Evolutionary conservation across 2,797 vertebrate genomes (phyloP).

Genomic region (Tapirus indicus): DNA sequence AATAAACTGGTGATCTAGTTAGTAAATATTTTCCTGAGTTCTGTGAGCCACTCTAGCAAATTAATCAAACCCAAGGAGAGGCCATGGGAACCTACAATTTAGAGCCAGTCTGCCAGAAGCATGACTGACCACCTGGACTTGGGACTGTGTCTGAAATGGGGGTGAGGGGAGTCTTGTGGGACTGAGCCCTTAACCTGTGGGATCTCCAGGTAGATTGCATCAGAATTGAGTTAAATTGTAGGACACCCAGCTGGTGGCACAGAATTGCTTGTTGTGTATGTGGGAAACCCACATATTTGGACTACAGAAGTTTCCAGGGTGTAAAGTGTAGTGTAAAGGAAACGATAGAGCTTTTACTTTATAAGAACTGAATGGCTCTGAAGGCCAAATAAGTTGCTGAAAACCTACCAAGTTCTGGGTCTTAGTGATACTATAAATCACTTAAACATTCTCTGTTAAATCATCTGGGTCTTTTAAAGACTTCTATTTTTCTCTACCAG

Average conservation of each 20-base stretch:
- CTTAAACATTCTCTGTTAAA: slow-evolving; percentile 6
- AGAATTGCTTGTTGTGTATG: neutral
- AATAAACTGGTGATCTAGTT: neutral
- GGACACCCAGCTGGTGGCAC: neutral
- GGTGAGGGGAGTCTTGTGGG: accelerated
- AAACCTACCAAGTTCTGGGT: neutral
- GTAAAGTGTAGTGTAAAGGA: neutral
- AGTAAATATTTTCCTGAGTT: neutral
- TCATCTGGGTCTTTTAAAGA: neutral
- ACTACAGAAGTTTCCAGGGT: neutral
- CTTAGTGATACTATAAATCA: neutral
- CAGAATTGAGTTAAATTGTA: neutral
- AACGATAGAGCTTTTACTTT: neutral
- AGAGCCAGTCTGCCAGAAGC: neutral
- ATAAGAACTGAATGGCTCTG: neutral
- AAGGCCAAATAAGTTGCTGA: neutral
- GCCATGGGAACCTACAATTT: neutral
- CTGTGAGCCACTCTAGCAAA: neutral
- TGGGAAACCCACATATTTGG: neutral
- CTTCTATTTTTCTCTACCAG: slow-evolving; percentile 13
- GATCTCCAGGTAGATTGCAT: neutral
- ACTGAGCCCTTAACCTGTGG: neutral
- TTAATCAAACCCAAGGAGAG: neutral
- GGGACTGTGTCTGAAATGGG: neutral
- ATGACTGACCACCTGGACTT: neutral